These are phyloP conservation scores for Magallana ariakensis DNA, from an alignment of 1,140 invertebrate genomes.

Conservation along the genomic window DNA sequence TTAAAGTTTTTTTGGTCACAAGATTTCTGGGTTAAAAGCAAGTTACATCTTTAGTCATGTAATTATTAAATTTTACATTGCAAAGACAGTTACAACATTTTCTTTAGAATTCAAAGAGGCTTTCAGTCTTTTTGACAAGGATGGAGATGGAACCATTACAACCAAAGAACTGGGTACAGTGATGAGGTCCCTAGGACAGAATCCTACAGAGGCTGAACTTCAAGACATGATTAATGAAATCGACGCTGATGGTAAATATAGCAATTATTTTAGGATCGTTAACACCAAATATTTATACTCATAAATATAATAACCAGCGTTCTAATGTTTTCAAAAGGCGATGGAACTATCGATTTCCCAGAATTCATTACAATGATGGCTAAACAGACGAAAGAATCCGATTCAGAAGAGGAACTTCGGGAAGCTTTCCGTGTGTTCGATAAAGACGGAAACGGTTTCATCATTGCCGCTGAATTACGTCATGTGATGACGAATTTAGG, in stretches of 20 bases:
- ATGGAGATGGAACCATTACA: slow-evolving; percentile 99
- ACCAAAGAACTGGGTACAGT: slow-evolving; percentile 97
- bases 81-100: not conserved
- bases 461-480: slow-evolving; percentile 50
- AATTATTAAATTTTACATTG: too few relatives aligned
- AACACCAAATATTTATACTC: too few relatives aligned
- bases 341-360: slow-evolving; percentile 88
- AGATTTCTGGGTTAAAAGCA: too few relatives aligned
- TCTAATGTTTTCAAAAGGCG: not conserved
- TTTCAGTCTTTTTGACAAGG: slow-evolving; percentile 84
- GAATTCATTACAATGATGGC: slow-evolving; percentile 99
- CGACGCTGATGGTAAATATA: not conserved
- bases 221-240: slow-evolving; percentile 46
- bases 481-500: slow-evolving; percentile 38
- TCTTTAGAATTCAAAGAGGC: slow-evolving; percentile 16
- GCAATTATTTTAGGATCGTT: too few relatives aligned
- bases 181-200: slow-evolving; percentile 94
- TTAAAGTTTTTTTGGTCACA: too few relatives aligned
- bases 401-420: slow-evolving; percentile 98
- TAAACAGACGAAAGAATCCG: slow-evolving; percentile 99
- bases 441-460: slow-evolving; percentile 88
- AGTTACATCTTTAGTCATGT: too few relatives aligned
- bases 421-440: slow-evolving; percentile 84
- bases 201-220: slow-evolving; percentile 64
- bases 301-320: too few relatives aligned